Base-by-base conservation (phyloP, 2,797 vertebrate genomes). In the Onychomys torridus region DNA sequence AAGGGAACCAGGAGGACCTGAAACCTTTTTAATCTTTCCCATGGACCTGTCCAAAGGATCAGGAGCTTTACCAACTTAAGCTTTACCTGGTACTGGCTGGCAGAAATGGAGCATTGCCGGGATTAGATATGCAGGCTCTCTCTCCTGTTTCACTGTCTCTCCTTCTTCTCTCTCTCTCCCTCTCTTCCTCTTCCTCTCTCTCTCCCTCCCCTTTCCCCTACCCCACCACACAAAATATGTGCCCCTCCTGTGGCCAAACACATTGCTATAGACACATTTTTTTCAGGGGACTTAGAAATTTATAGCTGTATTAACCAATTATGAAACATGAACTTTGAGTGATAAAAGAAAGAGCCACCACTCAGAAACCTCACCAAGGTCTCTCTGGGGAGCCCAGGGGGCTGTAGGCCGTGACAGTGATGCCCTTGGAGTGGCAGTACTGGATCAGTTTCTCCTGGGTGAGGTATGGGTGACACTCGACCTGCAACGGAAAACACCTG, bases 401-500 rank as follows among this genome's bases (percentile, higher is more conserved):
- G 84, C 99, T 98, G 93, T 99, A 99, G 0, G 99, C 99, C 0
- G 99, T 99, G 97, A 99, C 98, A 9, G 97, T 69, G 87, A 99
- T 99, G 83, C 98, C 99, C 97, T 98, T 99, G 37, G 99, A 99
- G 14, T 99, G 98, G 96, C 99, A 99, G 95, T 99, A 99, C 95
- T 96, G 89, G 87, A 99, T 99, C 92, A 99, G 87, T 96, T 99
- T 99, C 95, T 99, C 99, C 97, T 99, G 99, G 9, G 97, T 98
- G 96, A 99, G 98, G 97, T 99, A 99, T 0, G 99, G 99, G 73
- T 99, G 99, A 96, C 99, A 99, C 96, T 99, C 99, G 1, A 99
- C 90, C 99, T 99, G 61, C 37, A 95, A 94, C 46, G 59, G 13
- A 49, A 63, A 83, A 43, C 13, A 43, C 34, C 1, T 43, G 37